These are phyloP conservation scores for Agrilus planipennis DNA, from an alignment of 1,140 invertebrate species.

Conservation along the genomic window DNA sequence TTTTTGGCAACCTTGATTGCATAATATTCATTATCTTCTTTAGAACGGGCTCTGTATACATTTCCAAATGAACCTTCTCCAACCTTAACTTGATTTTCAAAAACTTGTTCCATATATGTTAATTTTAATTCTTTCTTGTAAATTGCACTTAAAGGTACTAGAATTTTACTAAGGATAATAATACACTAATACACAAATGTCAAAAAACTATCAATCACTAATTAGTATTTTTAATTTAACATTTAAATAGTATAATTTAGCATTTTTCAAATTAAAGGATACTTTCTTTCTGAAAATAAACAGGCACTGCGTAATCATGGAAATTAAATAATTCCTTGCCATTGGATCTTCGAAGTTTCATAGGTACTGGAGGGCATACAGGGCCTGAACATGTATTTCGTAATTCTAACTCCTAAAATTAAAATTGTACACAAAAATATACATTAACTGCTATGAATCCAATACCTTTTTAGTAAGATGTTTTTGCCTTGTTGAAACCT, in stretches of 20 bases:
- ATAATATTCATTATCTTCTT: constrained; percentile 53
- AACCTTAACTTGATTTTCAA: constrained; percentile 45
- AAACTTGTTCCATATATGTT: constrained; percentile 53
- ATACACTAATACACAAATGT: background rate
- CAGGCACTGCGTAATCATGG: background rate
- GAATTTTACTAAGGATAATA: constrained; percentile 5
- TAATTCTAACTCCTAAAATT: background rate
- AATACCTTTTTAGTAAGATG: background rate
- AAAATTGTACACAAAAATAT: background rate
- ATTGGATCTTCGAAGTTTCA: background rate
- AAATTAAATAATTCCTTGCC: background rate
- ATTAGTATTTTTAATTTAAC: background rate
- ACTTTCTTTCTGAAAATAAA: no score
- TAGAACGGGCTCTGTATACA: constrained; percentile 53
- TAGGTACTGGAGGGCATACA: background rate
- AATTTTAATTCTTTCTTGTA: constrained; percentile 25
- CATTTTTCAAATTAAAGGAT: no score
- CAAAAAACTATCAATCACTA: background rate
- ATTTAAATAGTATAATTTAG: no score
- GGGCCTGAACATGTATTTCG: background rate
- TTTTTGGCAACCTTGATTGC: constrained; percentile 51
- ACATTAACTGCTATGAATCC: background rate
- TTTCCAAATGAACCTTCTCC: constrained; percentile 66
- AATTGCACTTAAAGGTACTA: constrained; percentile 13
- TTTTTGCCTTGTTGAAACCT: background rate